Conservation (phyloP, 2,113 vertebrate genomes). For the Mastomys coucha region DNA sequence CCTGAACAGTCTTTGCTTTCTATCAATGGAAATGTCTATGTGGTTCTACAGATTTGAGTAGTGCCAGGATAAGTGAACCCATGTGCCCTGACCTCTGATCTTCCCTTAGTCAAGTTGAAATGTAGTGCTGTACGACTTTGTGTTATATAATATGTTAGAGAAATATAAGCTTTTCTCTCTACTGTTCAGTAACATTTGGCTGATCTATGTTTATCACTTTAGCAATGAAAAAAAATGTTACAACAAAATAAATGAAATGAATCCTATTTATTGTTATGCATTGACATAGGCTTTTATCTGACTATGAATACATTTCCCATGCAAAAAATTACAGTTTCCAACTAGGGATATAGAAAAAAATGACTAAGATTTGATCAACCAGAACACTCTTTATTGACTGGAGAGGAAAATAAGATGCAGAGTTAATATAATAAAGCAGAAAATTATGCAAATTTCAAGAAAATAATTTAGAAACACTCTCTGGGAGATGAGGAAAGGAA, state of each 20-base stretch:
- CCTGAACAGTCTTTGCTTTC: conserved; percentile 1
- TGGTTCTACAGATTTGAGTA: neutral
- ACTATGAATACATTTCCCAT: neutral
- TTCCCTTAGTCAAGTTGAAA: neutral
- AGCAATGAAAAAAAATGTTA: neutral
- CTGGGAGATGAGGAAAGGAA: neutral
- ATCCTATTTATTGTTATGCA: neutral
- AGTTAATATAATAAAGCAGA: neutral
- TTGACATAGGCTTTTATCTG: neutral
- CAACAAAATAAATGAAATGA: neutral
- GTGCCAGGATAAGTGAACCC: neutral
- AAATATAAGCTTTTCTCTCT: neutral
- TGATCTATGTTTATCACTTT: neutral
- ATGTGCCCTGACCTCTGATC: neutral
- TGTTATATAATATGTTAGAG: neutral
- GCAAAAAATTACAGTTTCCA: neutral
- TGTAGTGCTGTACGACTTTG: neutral
- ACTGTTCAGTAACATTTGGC: neutral
- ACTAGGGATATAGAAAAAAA: neutral
- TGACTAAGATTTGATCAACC: neutral
- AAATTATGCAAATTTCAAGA: neutral
- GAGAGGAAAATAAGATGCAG: neutral
- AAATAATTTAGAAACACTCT: neutral
- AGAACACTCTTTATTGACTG: neutral
- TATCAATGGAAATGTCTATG: neutral